A percentile compares a stretch with the other conserved stretches of the same genome.
phyloP scores from a whole-genome alignment of 2,888 invertebrate species.

The Arge pagana region DNA sequence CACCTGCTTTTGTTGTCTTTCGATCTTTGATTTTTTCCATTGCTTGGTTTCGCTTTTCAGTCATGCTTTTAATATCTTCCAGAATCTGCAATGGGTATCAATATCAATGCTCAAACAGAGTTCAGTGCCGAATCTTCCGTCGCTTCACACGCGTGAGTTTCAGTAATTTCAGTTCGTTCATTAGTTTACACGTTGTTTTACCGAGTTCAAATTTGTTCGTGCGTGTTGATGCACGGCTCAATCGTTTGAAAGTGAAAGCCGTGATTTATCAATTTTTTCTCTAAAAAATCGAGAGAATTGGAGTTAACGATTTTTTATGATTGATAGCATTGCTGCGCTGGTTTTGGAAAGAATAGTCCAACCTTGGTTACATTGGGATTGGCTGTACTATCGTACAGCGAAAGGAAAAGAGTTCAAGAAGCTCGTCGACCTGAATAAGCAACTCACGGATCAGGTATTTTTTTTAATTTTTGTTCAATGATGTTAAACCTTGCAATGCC shows the following conservation, averaged over 20 bases:
- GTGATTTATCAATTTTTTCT: not conserved
- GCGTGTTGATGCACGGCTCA: too few relatives aligned
- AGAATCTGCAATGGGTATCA: conserved; percentile 71
- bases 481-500: too few relatives aligned
- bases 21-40: too few relatives aligned
- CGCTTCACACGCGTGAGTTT: conserved; percentile 59
- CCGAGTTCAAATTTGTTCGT: too few relatives aligned
- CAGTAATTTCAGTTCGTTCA: too few relatives aligned
- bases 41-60: too few relatives aligned
- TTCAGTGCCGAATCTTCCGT: conserved; percentile 59
- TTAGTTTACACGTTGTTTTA: too few relatives aligned
- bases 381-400: conserved; percentile 32
- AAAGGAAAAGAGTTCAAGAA: conserved; percentile 34
- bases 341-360: conserved; percentile 28
- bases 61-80: conserved; percentile 38
- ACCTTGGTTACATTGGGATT: conserved; percentile 38
- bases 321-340: conserved; percentile 19
- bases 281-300: not conserved
- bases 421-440: conserved; percentile 31
- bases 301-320: too few relatives aligned
- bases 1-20: too few relatives aligned
- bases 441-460: conserved; percentile 33
- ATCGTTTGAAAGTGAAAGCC: too few relatives aligned
- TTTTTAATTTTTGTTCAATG: too few relatives aligned
- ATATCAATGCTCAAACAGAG: conserved; percentile 60